Evolutionary conservation across 2,113 vertebrate species (phyloP).

Genomic region (Podarcis muralis): DNA sequence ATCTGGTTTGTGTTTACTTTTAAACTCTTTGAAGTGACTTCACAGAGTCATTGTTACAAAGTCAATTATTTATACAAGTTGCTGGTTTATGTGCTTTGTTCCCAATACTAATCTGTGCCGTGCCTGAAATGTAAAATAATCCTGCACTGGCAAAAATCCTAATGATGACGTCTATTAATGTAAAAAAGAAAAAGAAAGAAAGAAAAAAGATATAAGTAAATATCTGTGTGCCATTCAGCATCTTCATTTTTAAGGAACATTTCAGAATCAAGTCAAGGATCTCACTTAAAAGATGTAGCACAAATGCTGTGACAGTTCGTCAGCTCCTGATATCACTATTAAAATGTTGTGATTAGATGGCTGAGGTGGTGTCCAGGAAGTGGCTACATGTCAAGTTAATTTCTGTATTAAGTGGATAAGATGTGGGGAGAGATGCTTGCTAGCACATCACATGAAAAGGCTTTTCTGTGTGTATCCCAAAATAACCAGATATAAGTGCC

Average conservation of each 20-base stretch:
- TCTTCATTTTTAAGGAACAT: neutral
- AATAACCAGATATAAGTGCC: constrained; percentile 12
- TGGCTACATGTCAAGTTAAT: constrained; percentile 19
- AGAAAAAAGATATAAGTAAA: neutral
- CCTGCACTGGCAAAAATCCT: neutral
- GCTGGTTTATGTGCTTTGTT: neutral
- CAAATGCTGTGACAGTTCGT: constrained; percentile 6
- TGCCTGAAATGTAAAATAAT: constrained; percentile 4
- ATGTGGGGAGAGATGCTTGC: neutral
- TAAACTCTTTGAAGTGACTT: constrained; percentile 1
- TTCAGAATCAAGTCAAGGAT: neutral
- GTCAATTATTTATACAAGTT: constrained; percentile 9
- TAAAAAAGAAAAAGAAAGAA: neutral
- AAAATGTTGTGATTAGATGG: neutral
- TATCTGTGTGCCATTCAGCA: neutral
- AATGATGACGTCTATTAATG: neutral
- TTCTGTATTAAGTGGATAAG: neutral
- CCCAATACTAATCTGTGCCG: neutral
- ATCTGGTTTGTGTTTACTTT: neutral
- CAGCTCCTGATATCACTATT: neutral
- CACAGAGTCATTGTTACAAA: neutral
- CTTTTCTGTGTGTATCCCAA: neutral
- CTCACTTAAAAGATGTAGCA: neutral
- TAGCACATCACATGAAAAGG: neutral
- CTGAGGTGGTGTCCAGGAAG: neutral